A percentile compares a stretch with the other conserved stretches of the same genome.
phyloP scores from a whole-genome alignment of 53 echinoderm and acorn worm genomes.

The Pentamera pediparva region DNA sequence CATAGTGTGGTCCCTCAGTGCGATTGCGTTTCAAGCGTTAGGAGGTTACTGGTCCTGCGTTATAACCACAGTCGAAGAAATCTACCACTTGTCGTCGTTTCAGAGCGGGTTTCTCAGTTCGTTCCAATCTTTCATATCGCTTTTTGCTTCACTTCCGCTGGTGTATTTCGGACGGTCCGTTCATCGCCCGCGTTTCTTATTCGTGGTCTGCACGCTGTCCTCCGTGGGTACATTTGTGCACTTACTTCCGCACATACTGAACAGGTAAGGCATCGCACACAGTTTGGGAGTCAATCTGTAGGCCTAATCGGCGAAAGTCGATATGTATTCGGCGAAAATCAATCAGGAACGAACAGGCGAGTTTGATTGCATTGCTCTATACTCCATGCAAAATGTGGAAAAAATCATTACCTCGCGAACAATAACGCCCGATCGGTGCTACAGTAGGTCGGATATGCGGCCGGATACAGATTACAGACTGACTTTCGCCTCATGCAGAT shows the following conservation, averaged over 20 bases:
- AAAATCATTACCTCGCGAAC: too few species aligned
- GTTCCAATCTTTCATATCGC: background rate
- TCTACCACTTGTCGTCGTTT: background rate
- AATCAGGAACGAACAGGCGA: too few species aligned
- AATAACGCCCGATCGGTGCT: too few species aligned
- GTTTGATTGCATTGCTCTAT: too few species aligned
- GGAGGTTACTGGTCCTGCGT: slow-evolving; percentile 9
- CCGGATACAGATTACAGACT: too few species aligned
- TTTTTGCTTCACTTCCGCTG: slow-evolving; percentile 3
- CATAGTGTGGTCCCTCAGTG: slow-evolving; percentile 1
- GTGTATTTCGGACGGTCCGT: background rate
- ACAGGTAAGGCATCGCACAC: too few species aligned
- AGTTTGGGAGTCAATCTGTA: too few species aligned
- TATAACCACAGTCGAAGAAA: slow-evolving; percentile 12
- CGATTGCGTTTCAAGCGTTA: background rate
- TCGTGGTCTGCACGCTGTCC: background rate
- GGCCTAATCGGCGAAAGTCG: too few species aligned
- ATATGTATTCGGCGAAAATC: too few species aligned
- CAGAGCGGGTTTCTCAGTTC: background rate
- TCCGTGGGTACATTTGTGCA: slow-evolving; percentile 2
- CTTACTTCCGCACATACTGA: slow-evolving; percentile 1
- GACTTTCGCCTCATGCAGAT: too few species aligned
- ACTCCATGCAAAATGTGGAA: too few species aligned
- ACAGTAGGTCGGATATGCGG: too few species aligned
- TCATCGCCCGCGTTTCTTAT: background rate